Base-by-base conservation (phyloP, 2,888 invertebrate genomes). In the Chrysolina oricalcia region DNA sequence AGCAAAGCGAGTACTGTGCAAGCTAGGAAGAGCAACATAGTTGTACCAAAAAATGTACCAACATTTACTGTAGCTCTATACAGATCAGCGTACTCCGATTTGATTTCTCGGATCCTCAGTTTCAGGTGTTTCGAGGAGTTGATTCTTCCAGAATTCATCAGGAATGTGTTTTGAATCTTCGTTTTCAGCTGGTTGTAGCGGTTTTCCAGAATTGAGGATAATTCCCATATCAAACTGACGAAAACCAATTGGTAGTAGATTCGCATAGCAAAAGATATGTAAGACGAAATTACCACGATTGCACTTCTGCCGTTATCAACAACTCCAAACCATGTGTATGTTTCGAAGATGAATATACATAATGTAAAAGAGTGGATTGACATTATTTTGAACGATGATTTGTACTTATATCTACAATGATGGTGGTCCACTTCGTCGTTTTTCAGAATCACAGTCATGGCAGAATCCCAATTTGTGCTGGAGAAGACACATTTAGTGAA, bases 171-270 rank as follows among this genome's bases (percentile, higher is more conserved):
- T 19, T 53, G 35, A 6, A 68, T 53, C 19, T 27, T n/a, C 17
- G 35, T 35, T 40, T 27, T 23, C 1, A 68, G 1, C 13, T 35
- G 35, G 8, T 19, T n/a, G 53, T 68, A 68, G 15, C 67, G 67
- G n/a, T 68, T 17, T 6, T 27, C n/a, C 11, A 68, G 19, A 35
- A 48, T 50, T 5, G 35, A 11, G 10, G 53, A 68, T 35, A 50
- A 17, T 21, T 68, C 67, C 67, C 67, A 68, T 11, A 59, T 59
- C 27, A 59, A 15, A 59, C 59, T 15, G 15, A 59, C 59, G 27
- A 59, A 59, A 23, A 59, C 59, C 5, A 59, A 27, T 8, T 59
- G 59, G 59, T 59, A 59, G 15, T 59, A 59, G 59, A 27, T 23
- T 23, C 23, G 23, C 27, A 59, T 15, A 59, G 23, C n/a, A 8